Percentiles rank a stretch among this genome's conserved stretches.
These are phyloP conservation scores for Collichthys lucidus DNA, from an alignment of 2,113 vertebrate genomes.

Conservation along the genomic window DNA sequence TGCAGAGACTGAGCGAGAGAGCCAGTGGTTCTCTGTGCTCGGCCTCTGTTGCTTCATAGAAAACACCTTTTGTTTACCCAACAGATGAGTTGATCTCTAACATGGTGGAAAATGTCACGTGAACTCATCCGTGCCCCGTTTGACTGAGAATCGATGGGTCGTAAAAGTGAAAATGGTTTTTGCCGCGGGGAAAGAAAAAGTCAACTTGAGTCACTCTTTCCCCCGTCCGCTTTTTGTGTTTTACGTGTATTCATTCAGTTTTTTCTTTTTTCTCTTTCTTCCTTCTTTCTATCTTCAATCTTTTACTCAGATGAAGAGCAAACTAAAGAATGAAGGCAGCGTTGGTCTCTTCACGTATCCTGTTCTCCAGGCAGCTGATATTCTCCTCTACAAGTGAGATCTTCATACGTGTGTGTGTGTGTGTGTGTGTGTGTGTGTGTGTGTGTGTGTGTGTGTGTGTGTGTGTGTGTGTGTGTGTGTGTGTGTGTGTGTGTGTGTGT, in stretches of 20 bases:
- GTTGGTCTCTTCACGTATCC: constrained; percentile 94
- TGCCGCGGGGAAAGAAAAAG: neutral
- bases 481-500: too few species aligned
- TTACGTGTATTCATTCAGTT: neutral
- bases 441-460: too few species aligned
- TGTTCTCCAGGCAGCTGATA: constrained; percentile 94
- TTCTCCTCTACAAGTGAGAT: constrained; percentile 96
- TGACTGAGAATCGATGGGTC: constrained; percentile 52
- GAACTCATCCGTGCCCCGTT: constrained; percentile 50
- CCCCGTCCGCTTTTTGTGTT: neutral
- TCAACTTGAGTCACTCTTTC: neutral
- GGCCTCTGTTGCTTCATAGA: constrained; percentile 35
- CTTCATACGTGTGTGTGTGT: neutral
- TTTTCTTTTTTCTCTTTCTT: neutral
- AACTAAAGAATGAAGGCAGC: constrained; percentile 87
- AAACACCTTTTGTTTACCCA: constrained; percentile 69
- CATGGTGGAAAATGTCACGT: constrained; percentile 61
- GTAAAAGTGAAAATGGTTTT: constrained; percentile 47
- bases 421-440: too few species aligned
- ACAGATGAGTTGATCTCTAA: constrained; percentile 74
- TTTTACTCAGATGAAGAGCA: constrained; percentile 88
- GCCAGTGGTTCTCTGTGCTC: constrained; percentile 7
- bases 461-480: too few species aligned
- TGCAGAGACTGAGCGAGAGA: neutral
- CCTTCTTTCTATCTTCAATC: neutral